Evolutionary conservation across 2,888 invertebrate species (phyloP), one percentile per base, ranked within the genome.

Genomic region (Limenitis arthemis): DNA sequence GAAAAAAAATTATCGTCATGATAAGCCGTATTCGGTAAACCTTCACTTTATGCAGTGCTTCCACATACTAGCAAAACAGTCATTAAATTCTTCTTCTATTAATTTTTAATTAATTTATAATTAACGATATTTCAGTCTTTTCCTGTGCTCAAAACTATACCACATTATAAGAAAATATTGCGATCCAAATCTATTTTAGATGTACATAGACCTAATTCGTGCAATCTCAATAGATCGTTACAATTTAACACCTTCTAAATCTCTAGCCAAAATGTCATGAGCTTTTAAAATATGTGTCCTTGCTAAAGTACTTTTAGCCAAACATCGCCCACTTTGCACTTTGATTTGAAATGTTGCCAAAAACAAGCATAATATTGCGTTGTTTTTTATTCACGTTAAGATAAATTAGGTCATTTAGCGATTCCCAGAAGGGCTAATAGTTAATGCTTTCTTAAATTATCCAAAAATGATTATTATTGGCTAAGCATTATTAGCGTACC

Each of bases 311-410:
- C 57, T 58, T 54, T 52, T 48, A 55, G 60, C 52, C 44, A 55
- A 63, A 51, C 58, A 60, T 63, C 64, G 61, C 64, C 67, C 65
- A 66, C 63, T 67, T 65, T 67, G 59, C 64, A 67, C 60, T 65
- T 69, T 66, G 62, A 67, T 66, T 77, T 79, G 79, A 78, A 69
- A 65, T 63, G 59, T 64, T 75, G 81, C 82, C 82, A 80, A 72
- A 74, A 60, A 69, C 55, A 63, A 67, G 60, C 73, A 69, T 67
- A 41, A 55, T 57, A 49, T 47, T 49, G 51, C 46, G 48, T 49
- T 51, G 65, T 72, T 71, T 69, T 70, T 70, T 74, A 58, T 59
- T 61, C 61, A 54, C 57, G 56, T 63, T 64, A 61, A 61, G 62
- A 66, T 60, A 65, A 69, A 67, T 65, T 60, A 64, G 52, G 47